phyloP scores from a whole-genome alignment of 2,113 vertebrate species.

The Albula goreensis region DNA sequence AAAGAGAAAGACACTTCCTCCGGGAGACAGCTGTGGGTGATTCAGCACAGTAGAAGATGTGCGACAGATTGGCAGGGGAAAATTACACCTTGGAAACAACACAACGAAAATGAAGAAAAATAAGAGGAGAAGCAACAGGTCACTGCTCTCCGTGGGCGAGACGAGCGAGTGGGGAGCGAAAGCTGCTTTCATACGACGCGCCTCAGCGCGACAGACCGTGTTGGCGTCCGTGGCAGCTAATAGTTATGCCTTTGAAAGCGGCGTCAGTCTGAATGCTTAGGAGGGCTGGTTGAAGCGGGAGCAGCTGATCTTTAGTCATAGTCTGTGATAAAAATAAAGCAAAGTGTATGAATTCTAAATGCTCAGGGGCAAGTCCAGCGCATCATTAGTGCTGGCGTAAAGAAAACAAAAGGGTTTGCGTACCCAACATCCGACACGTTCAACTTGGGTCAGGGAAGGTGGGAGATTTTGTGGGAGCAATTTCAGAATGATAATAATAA shows the following conservation, averaged over 20 bases:
- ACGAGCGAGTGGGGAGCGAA: neutral
- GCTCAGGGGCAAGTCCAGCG: neutral
- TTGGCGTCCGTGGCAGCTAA: neutral
- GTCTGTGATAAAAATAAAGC: neutral
- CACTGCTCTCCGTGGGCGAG: neutral
- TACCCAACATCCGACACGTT: neutral
- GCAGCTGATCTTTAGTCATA: neutral
- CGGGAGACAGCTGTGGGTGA: neutral
- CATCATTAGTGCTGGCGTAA: neutral
- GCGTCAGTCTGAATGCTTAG: neutral
- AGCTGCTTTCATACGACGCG: neutral
- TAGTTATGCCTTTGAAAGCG: neutral
- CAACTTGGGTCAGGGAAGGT: neutral
- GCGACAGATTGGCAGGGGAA: neutral
- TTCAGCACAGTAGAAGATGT: neutral
- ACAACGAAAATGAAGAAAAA: neutral
- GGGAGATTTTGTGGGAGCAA: neutral
- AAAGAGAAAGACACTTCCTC: neutral
- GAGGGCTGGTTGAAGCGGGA: neutral
- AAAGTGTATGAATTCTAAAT: neutral
- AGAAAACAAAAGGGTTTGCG: neutral
- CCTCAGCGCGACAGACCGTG: neutral
- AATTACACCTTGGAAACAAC: slow-evolving; percentile 3
- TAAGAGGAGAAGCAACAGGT: neutral
- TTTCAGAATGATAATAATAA: neutral